Percentiles rank a stretch among this genome's conserved stretches.
phyloP scores from a whole-genome alignment of 2,797 vertebrate species.

The Chiroxiphia lanceolata region DNA sequence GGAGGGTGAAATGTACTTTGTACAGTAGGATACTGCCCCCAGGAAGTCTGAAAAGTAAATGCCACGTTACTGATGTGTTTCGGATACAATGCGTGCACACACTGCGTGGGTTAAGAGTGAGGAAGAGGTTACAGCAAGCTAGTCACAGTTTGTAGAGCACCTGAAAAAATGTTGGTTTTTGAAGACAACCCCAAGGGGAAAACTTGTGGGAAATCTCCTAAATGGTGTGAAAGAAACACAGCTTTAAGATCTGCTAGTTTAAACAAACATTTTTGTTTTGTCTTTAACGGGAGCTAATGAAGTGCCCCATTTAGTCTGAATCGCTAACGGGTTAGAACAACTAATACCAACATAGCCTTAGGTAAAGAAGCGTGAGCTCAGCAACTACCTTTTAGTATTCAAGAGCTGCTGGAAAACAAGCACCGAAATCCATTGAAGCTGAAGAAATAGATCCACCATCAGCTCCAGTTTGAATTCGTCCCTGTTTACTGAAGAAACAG shows the following conservation, averaged over 20 bases:
- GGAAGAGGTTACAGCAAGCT: neutral
- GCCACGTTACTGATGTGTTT: neutral
- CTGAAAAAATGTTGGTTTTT: conserved; percentile 59
- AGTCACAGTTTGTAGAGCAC: neutral
- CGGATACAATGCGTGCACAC: neutral
- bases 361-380: conserved; percentile 56
- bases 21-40: conserved; percentile 9
- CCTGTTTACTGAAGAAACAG: conserved; percentile 5
- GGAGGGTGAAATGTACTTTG: neutral
- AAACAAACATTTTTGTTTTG: conserved; percentile 69
- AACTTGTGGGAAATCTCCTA: conserved; percentile 49
- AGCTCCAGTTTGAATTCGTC: neutral
- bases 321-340: conserved; percentile 61
- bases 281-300: conserved; percentile 65
- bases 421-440: conserved; percentile 1
- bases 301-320: conserved; percentile 57
- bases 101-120: neutral
- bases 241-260: conserved; percentile 50
- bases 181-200: conserved; percentile 40
- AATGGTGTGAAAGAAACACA: conserved; percentile 53
- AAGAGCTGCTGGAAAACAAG: conserved; percentile 47
- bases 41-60: conserved; percentile 15
- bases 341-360: conserved; percentile 61
- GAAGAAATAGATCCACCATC: conserved; percentile 40
- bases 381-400: conserved; percentile 46